phyloP scores from a whole-genome alignment of 2,113 vertebrate genomes.

The Ailuropoda melanoleuca region DNA sequence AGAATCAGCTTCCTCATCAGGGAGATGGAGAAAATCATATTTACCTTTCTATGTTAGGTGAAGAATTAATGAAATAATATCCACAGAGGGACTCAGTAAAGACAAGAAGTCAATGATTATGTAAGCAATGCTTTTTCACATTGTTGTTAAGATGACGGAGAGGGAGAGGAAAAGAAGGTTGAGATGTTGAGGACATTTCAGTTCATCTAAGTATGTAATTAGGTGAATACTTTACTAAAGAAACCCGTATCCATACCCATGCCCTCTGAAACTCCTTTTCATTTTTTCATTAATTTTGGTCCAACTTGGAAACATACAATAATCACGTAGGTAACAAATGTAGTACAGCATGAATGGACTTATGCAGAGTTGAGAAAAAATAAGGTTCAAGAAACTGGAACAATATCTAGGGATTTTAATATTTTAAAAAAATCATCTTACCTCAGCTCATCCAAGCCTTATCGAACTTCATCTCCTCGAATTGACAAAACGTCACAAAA shows the following conservation, averaged over 20 bases:
- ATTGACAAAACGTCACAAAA: background rate
- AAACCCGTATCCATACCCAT: background rate
- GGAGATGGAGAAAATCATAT: background rate
- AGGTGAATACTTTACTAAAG: background rate
- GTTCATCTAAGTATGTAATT: background rate
- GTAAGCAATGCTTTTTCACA: background rate
- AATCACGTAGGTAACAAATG: background rate
- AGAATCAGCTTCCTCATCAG: background rate
- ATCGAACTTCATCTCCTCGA: background rate
- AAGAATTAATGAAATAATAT: background rate
- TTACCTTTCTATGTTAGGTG: background rate
- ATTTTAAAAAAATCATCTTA: background rate
- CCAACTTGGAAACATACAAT: background rate
- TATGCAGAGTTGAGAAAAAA: background rate
- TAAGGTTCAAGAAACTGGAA: background rate
- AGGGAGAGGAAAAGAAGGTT: background rate
- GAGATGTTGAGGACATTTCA: background rate
- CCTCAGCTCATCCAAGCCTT: background rate
- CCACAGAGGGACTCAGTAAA: background rate
- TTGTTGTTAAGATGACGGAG: background rate
- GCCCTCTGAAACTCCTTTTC: background rate
- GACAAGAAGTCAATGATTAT: background rate
- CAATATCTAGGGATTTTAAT: background rate
- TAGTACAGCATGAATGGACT: background rate
- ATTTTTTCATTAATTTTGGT: background rate